Base-by-base conservation (phyloP, 2,113 vertebrate species). In the Gopherus evgoodei region DNA sequence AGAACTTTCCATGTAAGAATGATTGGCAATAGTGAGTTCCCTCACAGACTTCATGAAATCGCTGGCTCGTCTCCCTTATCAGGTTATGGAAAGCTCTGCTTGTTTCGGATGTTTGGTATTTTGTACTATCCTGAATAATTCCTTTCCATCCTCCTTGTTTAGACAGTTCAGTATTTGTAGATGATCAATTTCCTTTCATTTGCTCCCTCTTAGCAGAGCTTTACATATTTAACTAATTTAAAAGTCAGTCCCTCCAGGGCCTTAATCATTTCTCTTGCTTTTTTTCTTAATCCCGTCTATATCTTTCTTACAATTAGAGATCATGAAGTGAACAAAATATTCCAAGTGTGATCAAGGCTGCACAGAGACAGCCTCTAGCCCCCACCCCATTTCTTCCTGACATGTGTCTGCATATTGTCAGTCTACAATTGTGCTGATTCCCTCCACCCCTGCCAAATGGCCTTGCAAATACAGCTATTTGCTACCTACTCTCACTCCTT, bases 381-480 rank as follows among this genome's bases (percentile, higher is more conserved):
- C 42, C 27, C 7, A 9, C 9, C 56, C 11, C 56, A 57, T 81
- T 92, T 90, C 54, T n/a, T 52, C 84, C 78, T 69, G 29, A 69
- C 56, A 3, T 31, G 59, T 13, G 14, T 65, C 62, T 17, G 14
- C 29, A 19, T 65, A 65, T n/a, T 38, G 38, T 44, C 59, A 91
- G 42, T 11, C 21, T 0, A 1, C 72, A 94, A 72, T 3, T 31
- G 4, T 57, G 6, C 5, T 88, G 11, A 5, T 78, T 57, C 9
- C 7, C 6, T 82, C 79, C 84, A 81, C 54, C 38, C 83, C 21
- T 19, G 65, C 8, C 4, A 8, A 16, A 29, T 87, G 44, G 31
- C 19, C 17, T 76, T 54, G n/a, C 14, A 87, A 0, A 0, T 86
- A n/a, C 3, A 35, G 0, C 0, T 1, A 47, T 53, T 88, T 86